Evolutionary conservation across 2,888 invertebrate genomes (phyloP).

Genomic region (Pedicia rivosa): DNA sequence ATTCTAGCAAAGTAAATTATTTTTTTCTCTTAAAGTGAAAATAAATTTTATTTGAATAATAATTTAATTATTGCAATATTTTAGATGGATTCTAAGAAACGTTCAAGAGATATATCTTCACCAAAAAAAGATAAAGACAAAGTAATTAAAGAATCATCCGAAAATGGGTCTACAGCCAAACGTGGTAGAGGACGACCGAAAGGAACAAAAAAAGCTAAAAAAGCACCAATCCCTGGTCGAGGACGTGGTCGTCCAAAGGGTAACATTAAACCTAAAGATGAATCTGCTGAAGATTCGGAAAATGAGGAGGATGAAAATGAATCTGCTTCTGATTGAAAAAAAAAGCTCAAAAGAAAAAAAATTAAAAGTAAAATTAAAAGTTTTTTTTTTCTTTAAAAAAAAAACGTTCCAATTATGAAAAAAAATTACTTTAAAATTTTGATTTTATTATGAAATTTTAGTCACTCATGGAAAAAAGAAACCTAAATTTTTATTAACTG

Average conservation of each 20-base stretch:
- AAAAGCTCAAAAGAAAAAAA: not conserved
- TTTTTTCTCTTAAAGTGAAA: not conserved
- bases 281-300: constrained; percentile 14
- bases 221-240: constrained; percentile 6
- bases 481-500: too few species aligned
- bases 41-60: not conserved
- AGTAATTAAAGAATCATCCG: constrained; percentile 34
- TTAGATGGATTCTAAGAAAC: constrained; percentile 31
- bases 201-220: constrained; percentile 34
- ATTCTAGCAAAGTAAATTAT: not conserved
- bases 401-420: too few species aligned
- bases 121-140: constrained; percentile 30
- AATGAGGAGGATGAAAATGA: constrained; percentile 16
- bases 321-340: constrained; percentile 15
- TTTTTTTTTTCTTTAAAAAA: too few species aligned
- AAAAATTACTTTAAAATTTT: not conserved
- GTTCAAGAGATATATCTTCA: constrained; percentile 31
- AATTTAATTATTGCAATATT: not conserved
- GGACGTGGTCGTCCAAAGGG: constrained; percentile 6
- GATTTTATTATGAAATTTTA: too few species aligned
- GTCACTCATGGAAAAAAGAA: too few species aligned
- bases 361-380: not conserved
- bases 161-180: constrained; percentile 37
- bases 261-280: constrained; percentile 11
- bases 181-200: constrained; percentile 39